Percentiles rank a stretch among this genome's conserved stretches.
Evolutionary conservation across 2,113 vertebrate species (phyloP).

Genomic region (Dendropsophus ebraccatus): DNA sequence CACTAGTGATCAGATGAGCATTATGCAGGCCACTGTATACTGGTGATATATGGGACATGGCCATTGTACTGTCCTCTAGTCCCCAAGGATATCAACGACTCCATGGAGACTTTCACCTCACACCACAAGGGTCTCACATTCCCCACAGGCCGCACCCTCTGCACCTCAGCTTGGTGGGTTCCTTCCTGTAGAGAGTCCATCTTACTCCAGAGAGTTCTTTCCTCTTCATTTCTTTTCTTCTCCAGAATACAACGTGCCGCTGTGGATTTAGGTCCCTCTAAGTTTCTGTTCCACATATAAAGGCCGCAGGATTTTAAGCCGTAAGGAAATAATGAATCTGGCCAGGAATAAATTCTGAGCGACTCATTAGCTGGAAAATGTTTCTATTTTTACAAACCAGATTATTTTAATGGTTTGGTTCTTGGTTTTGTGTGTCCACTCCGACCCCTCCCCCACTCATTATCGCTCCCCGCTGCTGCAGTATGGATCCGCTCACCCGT

Average conservation of each 20-base stretch:
- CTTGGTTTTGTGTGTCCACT: constrained; percentile 17
- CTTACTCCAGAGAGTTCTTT: too few relatives aligned
- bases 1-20: too few relatives aligned
- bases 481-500: background rate
- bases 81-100: too few relatives aligned
- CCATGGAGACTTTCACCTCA: too few relatives aligned
- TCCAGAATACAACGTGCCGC: background rate
- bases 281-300: background rate
- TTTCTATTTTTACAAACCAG: constrained; percentile 14
- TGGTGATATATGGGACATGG: too few relatives aligned
- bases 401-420: constrained; percentile 29
- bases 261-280: background rate
- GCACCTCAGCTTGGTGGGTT: too few relatives aligned
- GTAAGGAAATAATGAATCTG: constrained; percentile 28
- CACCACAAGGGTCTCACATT: too few relatives aligned
- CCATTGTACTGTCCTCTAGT: too few relatives aligned
- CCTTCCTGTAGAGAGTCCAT: too few relatives aligned
- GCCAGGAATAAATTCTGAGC: constrained; percentile 12
- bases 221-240: background rate
- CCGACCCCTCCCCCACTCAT: constrained; percentile 23
- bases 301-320: background rate
- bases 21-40: too few relatives aligned
- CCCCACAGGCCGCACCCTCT: too few relatives aligned
- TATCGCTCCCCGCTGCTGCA: background rate
- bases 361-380: constrained; percentile 13